These are phyloP conservation scores for Lasioglossum calceatum DNA, from an alignment of 2,888 invertebrate species.

Conservation along the genomic window DNA sequence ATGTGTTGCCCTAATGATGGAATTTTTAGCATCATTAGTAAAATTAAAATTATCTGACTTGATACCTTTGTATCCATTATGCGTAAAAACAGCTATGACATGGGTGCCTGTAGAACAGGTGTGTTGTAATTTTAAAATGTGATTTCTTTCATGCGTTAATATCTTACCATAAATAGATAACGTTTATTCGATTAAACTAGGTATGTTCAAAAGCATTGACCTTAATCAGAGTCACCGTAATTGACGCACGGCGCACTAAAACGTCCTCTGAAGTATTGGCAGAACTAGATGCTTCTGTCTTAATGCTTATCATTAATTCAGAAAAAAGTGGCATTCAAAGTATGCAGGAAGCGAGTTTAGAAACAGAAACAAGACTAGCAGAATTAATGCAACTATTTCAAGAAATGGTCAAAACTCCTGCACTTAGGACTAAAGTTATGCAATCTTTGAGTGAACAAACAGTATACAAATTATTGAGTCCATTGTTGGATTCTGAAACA, in stretches of 20 bases:
- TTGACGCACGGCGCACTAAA: constrained; percentile 78
- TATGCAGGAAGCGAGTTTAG: constrained; percentile 73
- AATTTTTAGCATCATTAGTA: constrained; percentile 85
- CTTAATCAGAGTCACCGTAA: constrained; percentile 83
- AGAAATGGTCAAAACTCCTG: constrained; percentile 82
- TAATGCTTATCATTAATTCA: constrained; percentile 82
- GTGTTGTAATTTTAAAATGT: constrained; percentile 27
- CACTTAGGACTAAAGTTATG: constrained; percentile 81
- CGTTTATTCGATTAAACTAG: constrained; percentile 48
- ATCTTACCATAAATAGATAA: neutral
- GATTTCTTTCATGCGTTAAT: neutral
- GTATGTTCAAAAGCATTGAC: constrained; percentile 84
- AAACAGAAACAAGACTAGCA: constrained; percentile 82
- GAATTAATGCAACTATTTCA: constrained; percentile 85
- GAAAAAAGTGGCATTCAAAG: constrained; percentile 78
- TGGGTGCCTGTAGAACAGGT: constrained; percentile 85
- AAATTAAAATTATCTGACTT: constrained; percentile 83
- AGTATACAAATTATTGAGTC: constrained; percentile 83
- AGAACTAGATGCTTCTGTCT: constrained; percentile 82
- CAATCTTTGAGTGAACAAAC: constrained; percentile 82
- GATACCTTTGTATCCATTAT: constrained; percentile 81
- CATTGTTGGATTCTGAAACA: constrained; percentile 80
- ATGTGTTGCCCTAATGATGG: constrained; percentile 85
- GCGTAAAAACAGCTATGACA: constrained; percentile 84
- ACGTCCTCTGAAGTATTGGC: constrained; percentile 78